phyloP scores from a whole-genome alignment of 2,888 invertebrate species.

The Gibbula magus region DNA sequence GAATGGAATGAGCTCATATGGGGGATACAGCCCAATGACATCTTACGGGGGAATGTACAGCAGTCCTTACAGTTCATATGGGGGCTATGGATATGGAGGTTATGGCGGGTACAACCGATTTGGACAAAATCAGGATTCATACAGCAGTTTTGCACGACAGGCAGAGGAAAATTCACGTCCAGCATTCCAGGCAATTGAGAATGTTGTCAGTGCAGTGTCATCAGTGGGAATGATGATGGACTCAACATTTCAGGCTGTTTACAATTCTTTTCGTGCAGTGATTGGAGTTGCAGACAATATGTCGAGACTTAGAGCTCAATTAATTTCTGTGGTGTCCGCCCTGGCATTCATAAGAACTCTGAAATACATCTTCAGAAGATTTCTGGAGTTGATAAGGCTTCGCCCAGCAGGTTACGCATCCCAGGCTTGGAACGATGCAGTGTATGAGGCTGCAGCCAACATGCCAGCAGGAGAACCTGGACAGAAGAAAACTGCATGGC shows the following conservation, averaged over 20 bases:
- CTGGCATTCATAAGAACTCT: constrained; percentile 88
- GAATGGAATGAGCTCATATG: constrained; percentile 38
- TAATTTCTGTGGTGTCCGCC: constrained; percentile 91
- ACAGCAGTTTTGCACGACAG: constrained; percentile 82
- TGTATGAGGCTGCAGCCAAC: constrained; percentile 49
- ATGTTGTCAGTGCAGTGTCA: constrained; percentile 91
- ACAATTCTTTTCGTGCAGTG: constrained; percentile 95
- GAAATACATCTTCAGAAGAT: constrained; percentile 86
- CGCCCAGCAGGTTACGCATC: constrained; percentile 73
- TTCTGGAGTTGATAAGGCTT: constrained; percentile 81
- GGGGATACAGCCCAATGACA: constrained; percentile 35
- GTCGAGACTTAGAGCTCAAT: constrained; percentile 86
- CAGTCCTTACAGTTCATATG: constrained; percentile 39
- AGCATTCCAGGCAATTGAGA: constrained; percentile 96
- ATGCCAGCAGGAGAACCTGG: constrained; percentile 61
- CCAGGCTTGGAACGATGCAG: constrained; percentile 72
- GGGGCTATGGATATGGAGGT: constrained; percentile 35
- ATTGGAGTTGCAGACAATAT: constrained; percentile 97
- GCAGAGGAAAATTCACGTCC: constrained; percentile 94
- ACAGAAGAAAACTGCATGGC: constrained; percentile 83
- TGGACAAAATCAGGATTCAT: constrained; percentile 38
- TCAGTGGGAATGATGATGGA: constrained; percentile 97
- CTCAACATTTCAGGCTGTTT: constrained; percentile 95
- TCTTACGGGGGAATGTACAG: constrained; percentile 48
- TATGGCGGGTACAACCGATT: constrained; percentile 53